These are phyloP conservation scores for Periophthalmodon schlosseri DNA, from an alignment of 2,113 vertebrate genomes.

Conservation along the genomic window DNA sequence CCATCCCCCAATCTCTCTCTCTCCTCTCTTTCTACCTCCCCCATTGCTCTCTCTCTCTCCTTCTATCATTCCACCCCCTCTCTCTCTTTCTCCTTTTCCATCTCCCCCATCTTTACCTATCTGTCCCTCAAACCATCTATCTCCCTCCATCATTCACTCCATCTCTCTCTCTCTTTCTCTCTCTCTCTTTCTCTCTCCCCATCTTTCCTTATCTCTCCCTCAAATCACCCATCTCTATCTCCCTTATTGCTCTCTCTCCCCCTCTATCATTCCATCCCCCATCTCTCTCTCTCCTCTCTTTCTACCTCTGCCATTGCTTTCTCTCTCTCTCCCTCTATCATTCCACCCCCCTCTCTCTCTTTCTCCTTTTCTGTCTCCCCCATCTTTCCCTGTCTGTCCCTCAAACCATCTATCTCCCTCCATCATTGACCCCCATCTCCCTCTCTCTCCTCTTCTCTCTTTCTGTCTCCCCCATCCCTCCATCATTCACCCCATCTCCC, in stretches of 20 bases:
- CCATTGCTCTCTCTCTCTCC: constrained; percentile 41
- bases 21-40: constrained; percentile 22
- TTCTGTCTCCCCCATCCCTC: too few relatives aligned
- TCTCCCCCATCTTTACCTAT: too few relatives aligned
- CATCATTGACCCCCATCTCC: too few relatives aligned
- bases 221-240: constrained; percentile 7
- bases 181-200: background rate
- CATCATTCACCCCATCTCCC: too few relatives aligned
- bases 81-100: constrained; percentile 33
- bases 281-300: constrained; percentile 26
- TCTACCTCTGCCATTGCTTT: constrained; percentile 45
- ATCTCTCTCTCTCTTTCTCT: background rate
- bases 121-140: too few relatives aligned
- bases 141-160: too few relatives aligned
- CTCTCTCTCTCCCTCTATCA: too few relatives aligned
- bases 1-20: constrained; percentile 17
- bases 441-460: background rate
- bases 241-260: constrained; percentile 5
- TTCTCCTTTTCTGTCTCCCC: constrained; percentile 53
- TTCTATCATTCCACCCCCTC: too few relatives aligned
- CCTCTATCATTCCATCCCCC: background rate
- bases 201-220: background rate
- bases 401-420: background rate
- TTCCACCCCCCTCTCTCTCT: constrained; percentile 44
- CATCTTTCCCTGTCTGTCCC: constrained; percentile 26